These are phyloP conservation scores for Florisuga fusca DNA, from an alignment of 2,797 vertebrate species.

Conservation along the genomic window DNA sequence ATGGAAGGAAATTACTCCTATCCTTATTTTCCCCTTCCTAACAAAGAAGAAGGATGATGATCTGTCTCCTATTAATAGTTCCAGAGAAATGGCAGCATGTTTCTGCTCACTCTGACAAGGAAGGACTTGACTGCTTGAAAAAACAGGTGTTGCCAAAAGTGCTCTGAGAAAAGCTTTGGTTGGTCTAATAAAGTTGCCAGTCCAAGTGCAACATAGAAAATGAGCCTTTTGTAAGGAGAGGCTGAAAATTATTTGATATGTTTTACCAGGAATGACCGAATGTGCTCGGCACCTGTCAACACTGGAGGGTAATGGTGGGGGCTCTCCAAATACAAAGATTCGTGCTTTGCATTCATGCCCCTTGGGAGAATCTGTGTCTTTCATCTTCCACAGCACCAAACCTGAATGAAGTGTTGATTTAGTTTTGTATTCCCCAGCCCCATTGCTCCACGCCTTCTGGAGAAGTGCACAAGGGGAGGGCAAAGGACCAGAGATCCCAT, in stretches of 20 bases:
- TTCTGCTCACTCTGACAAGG: neutral
- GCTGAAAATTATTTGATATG: neutral
- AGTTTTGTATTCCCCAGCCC: neutral
- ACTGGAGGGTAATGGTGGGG: neutral
- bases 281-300: neutral
- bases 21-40: neutral
- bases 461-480: neutral
- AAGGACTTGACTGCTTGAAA: neutral
- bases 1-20: neutral
- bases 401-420: neutral
- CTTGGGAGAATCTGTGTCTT: neutral
- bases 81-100: constrained; percentile 17
- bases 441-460: neutral
- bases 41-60: neutral
- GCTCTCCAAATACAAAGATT: neutral
- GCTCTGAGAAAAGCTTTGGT: neutral
- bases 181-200: neutral
- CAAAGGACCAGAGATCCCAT: accelerated
- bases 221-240: neutral
- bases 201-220: neutral
- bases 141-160: neutral
- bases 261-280: neutral
- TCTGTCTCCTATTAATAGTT: neutral
- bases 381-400: neutral
- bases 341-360: neutral